These are phyloP conservation scores for Myotis yumanensis DNA, from an alignment of 2,113 vertebrate genomes.

Conservation along the genomic window DNA sequence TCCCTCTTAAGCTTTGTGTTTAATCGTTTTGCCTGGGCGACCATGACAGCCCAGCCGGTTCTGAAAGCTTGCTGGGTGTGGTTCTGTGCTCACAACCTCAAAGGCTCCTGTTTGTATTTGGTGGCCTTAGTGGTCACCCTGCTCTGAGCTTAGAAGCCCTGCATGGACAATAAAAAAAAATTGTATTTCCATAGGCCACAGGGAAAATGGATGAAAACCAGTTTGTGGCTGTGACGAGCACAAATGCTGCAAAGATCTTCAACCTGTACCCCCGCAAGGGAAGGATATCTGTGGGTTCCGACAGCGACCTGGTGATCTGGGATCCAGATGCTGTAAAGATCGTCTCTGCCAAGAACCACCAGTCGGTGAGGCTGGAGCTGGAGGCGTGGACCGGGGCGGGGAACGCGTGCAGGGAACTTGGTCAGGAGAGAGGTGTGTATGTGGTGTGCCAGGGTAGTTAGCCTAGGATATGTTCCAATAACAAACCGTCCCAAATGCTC, in stretches of 20 bases:
- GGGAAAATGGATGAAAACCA: constrained; percentile 99
- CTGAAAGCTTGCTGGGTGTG: neutral
- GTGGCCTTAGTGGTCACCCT: neutral
- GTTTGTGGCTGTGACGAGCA: constrained; percentile 98
- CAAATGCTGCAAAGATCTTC: constrained; percentile 98
- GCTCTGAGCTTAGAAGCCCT: neutral
- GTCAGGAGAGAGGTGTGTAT: neutral
- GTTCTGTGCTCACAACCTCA: neutral
- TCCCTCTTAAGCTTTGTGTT: neutral
- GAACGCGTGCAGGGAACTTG: accelerated
- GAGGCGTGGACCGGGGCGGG: accelerated
- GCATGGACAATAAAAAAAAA: neutral
- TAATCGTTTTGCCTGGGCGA: neutral
- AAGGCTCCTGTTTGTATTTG: too few relatives aligned
- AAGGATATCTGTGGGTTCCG: constrained; percentile 95
- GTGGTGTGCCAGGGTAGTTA: neutral
- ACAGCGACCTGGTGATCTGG: constrained; percentile 98
- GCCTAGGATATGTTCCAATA: neutral
- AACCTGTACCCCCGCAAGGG: constrained; percentile 98
- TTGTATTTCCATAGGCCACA: constrained; percentile 87
- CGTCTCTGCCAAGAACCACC: constrained; percentile 95
- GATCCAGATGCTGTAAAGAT: constrained; percentile 95
- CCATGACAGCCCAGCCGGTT: too few relatives aligned
- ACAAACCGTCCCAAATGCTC: neutral
- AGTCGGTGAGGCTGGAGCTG: constrained; percentile 88